Percentiles rank a stretch among this genome's conserved stretches.
Evolutionary conservation across 2,113 vertebrate species (phyloP).

Genomic region (Tupaia chinensis): DNA sequence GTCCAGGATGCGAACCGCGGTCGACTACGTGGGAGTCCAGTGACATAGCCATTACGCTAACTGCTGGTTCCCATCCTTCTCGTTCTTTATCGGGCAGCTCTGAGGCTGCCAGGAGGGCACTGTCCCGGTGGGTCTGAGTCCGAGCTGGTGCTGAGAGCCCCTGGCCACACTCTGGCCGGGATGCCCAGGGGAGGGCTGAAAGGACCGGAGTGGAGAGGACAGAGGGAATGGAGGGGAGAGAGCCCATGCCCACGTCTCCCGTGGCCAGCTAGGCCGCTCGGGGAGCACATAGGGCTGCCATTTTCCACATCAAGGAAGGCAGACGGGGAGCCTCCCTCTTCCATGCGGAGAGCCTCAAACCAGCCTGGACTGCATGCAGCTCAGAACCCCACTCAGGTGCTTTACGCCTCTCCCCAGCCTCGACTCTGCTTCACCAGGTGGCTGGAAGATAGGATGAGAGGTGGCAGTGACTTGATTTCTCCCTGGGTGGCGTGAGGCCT

Average conservation of each 20-base stretch:
- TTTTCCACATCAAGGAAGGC: not conserved
- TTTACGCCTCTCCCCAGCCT: fast-evolving
- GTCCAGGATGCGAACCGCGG: too few relatives aligned
- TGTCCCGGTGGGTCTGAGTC: fast-evolving
- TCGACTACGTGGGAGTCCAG: too few relatives aligned
- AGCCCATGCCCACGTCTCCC: not conserved
- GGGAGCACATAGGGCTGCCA: fast-evolving
- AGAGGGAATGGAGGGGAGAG: not conserved
- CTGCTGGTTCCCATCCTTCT: too few relatives aligned
- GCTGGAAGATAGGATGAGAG: not conserved
- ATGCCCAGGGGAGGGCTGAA: not conserved
- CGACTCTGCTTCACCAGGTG: not conserved
- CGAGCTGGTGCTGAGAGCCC: not conserved
- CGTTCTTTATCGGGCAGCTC: too few relatives aligned
- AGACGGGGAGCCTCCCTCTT: not conserved
- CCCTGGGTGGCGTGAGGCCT: fast-evolving
- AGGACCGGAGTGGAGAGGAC: not conserved
- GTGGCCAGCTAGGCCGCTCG: fast-evolving
- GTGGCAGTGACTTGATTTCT: not conserved
- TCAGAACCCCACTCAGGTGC: fast-evolving
- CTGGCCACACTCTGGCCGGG: fast-evolving
- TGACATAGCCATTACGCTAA: too few relatives aligned
- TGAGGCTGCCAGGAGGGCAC: not conserved
- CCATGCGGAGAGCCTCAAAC: not conserved
- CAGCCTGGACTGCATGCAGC: not conserved